Conservation (phyloP, 2,113 vertebrate species). For the Neopipo cinnamomea region DNA sequence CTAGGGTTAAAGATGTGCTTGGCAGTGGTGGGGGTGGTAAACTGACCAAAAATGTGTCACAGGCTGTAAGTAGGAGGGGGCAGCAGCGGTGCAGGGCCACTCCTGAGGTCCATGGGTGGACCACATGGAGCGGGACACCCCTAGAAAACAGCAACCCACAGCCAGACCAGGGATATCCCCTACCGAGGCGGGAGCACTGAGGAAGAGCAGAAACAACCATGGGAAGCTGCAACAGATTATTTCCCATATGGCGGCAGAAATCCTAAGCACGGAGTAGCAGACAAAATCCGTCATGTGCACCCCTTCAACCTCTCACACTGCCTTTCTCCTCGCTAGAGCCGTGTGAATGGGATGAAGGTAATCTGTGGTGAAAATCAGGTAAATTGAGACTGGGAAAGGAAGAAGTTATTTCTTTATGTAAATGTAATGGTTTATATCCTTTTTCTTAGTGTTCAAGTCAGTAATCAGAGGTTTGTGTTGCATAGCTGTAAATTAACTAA, state of each 20-base stretch:
- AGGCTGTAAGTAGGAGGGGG: not conserved
- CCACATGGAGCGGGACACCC: rapidly evolving
- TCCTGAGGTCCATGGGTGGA: rapidly evolving
- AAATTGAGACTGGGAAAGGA: not conserved
- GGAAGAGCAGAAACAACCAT: not conserved
- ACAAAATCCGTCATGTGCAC: rapidly evolving
- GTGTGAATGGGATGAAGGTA: not conserved
- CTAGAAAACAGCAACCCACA: not conserved
- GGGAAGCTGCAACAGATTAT: not conserved
- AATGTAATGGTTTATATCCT: not conserved
- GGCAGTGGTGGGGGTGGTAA: rapidly evolving
- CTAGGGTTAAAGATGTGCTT: not conserved
- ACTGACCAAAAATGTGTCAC: rapidly evolving
- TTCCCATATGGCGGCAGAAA: not conserved
- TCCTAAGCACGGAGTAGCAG: not conserved
- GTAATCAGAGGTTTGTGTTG: not conserved
- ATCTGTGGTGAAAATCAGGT: not conserved
- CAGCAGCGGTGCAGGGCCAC: not conserved
- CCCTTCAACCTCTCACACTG: not conserved
- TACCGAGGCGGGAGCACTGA: not conserved
- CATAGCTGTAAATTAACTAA: not conserved
- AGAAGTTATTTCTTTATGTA: not conserved
- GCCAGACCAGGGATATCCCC: not conserved
- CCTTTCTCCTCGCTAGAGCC: not conserved
- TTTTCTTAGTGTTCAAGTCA: not conserved